Percentiles rank a stretch among this genome's conserved stretches.
Conservation (phyloP, 2,113 vertebrate species). For the Anarrhichthys ocellatus region DNA sequence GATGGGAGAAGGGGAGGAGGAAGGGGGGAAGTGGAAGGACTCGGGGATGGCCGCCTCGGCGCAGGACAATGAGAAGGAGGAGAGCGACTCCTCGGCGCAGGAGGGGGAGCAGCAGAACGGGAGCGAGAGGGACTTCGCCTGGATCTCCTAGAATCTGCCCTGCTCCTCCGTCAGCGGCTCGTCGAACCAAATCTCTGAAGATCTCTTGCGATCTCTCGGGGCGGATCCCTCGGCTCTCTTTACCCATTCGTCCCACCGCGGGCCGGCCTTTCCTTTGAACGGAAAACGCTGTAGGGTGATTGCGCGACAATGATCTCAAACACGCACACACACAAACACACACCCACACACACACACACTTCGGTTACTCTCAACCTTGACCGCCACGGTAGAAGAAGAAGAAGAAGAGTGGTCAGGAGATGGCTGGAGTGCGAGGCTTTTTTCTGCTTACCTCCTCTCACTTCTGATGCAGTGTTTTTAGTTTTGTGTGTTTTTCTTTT, state of each 20-base stretch:
- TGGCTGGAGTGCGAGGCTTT: constrained; percentile 64
- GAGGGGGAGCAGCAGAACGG: constrained; percentile 88
- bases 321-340: constrained; percentile 47
- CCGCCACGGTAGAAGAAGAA: constrained; percentile 61
- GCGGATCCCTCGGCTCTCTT: constrained; percentile 71
- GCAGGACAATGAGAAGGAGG: constrained; percentile 87
- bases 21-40: constrained; percentile 87
- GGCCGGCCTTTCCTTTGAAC: constrained; percentile 67
- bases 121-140: constrained; percentile 93
- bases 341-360: constrained; percentile 28
- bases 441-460: constrained; percentile 79
- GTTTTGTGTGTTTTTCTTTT: constrained; percentile 54
- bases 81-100: constrained; percentile 91
- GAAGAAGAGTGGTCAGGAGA: constrained; percentile 55
- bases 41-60: constrained; percentile 88
- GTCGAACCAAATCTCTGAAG: constrained; percentile 56
- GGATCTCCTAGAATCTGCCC: constrained; percentile 90
- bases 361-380: constrained; percentile 56
- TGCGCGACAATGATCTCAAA: constrained; percentile 73
- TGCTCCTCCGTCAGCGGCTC: constrained; percentile 25
- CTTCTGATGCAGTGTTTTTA: constrained; percentile 78
- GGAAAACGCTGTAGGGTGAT: constrained; percentile 67
- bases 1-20: constrained; percentile 88
- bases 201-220: constrained; percentile 64
- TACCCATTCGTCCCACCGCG: constrained; percentile 63